Percentiles rank a stretch among this genome's conserved stretches.
phyloP scores from a whole-genome alignment of 2,888 invertebrate species.

The Syrphus vitripennis region DNA sequence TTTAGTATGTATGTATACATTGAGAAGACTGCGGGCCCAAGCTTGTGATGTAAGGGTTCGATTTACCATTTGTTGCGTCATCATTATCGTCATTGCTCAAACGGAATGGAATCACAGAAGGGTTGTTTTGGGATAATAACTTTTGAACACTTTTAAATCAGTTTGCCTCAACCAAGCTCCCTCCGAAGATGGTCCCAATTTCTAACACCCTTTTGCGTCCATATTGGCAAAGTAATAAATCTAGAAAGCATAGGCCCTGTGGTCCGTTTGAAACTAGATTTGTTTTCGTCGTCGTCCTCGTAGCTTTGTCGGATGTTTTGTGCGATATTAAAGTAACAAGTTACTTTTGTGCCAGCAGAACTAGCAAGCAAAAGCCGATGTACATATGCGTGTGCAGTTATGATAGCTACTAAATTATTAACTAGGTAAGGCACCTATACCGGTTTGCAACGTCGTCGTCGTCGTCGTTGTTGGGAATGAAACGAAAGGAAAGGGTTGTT shows the following conservation, averaged over 20 bases:
- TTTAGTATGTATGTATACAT: too few relatives aligned
- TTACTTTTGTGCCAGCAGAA: slow-evolving; percentile 25
- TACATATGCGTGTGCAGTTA: slow-evolving; percentile 61
- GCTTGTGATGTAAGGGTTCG: slow-evolving; percentile 37
- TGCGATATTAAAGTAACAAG: slow-evolving; percentile 58
- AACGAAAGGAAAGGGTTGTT: slow-evolving; percentile 37
- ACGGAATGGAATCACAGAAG: slow-evolving; percentile 51
- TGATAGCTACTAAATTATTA: slow-evolving; percentile 67
- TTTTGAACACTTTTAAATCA: slow-evolving; percentile 55
- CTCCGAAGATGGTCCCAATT: background rate
- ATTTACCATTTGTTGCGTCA: slow-evolving; percentile 67
- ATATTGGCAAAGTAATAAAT: slow-evolving; percentile 31
- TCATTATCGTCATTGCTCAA: slow-evolving; percentile 64
- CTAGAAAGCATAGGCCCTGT: background rate
- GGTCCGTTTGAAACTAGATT: background rate
- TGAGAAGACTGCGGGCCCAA: background rate
- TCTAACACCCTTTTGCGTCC: background rate
- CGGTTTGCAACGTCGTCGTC: background rate
- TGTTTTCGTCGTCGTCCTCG: background rate
- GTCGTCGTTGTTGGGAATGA: background rate
- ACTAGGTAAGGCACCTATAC: slow-evolving; percentile 38
- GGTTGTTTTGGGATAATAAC: slow-evolving; percentile 50
- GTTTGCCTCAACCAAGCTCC: background rate
- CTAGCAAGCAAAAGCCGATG: slow-evolving; percentile 19
- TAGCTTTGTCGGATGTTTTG: background rate